These are phyloP conservation scores for Nyctibius grandis DNA, from an alignment of 2,797 vertebrate species.

Conservation along the genomic window DNA sequence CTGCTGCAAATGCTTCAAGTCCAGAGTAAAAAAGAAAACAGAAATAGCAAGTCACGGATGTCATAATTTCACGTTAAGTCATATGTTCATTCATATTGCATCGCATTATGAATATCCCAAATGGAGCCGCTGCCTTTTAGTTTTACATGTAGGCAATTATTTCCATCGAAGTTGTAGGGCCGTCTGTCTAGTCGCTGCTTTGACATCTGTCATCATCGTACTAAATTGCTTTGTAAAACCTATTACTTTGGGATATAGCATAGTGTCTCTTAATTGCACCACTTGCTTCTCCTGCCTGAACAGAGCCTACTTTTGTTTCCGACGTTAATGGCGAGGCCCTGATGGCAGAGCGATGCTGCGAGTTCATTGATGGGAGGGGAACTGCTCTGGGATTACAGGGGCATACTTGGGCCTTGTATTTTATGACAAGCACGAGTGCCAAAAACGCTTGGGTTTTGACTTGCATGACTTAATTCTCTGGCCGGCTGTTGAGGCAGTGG, in stretches of 20 bases:
- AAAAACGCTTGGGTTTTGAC: conserved; percentile 42
- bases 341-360: not conserved
- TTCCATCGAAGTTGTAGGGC: not conserved
- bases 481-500: not conserved
- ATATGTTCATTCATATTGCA: fast-evolving
- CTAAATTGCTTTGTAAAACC: conserved; percentile 27
- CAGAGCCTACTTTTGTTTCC: not conserved
- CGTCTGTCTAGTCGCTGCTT: not conserved
- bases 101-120: not conserved
- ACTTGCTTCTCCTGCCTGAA: not conserved
- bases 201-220: conserved; percentile 12
- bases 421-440: not conserved
- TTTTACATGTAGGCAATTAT: not conserved
- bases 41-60: not conserved
- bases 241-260: not conserved
- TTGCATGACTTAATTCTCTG: conserved; percentile 40
- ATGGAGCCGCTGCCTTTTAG: not conserved
- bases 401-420: not conserved
- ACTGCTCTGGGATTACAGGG: not conserved
- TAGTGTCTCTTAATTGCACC: conserved; percentile 11
- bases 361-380: not conserved
- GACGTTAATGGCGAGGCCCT: not conserved
- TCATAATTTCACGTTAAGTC: not conserved
- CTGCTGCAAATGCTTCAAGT: not conserved
- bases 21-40: not conserved